Evolutionary conservation across 2,888 invertebrate species (phyloP).

Genomic region (Odontomyia ornata): DNA sequence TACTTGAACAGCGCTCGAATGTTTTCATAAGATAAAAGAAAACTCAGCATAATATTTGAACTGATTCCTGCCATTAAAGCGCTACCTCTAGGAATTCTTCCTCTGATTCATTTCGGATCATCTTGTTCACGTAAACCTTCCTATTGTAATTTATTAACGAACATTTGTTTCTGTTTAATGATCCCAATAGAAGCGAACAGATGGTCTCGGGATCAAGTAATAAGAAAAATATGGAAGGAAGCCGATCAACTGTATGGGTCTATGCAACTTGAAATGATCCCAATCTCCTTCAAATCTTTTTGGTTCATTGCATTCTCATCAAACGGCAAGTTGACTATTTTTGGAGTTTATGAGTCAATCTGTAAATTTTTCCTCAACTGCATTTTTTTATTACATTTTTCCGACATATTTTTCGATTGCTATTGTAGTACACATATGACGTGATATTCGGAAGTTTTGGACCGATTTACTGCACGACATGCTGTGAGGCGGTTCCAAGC

Average conservation of each 20-base stretch:
- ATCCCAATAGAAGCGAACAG: slow-evolving; percentile 30
- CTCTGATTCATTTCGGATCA: not conserved
- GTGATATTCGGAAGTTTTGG: too few species aligned
- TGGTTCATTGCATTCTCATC: slow-evolving; percentile 20
- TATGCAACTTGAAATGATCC: not conserved
- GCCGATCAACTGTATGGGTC: not conserved
- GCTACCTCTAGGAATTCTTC: not conserved
- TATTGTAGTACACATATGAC: too few species aligned
- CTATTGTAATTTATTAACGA: slow-evolving; percentile 4
- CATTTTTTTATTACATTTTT: too few species aligned
- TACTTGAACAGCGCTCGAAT: not conserved
- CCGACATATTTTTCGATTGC: too few species aligned
- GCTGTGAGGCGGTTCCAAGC: too few species aligned
- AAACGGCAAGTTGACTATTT: slow-evolving; percentile 26
- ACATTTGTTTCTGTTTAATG: slow-evolving; percentile 39
- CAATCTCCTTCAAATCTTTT: slow-evolving; percentile 24
- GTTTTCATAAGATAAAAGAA: slow-evolving; percentile 3
- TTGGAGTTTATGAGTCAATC: slow-evolving; percentile 34
- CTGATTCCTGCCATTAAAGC: not conserved
- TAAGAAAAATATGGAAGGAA: not conserved
- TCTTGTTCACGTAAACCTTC: not conserved
- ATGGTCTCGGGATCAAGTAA: slow-evolving; percentile 4
- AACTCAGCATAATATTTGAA: not conserved
- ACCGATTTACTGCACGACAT: too few species aligned
- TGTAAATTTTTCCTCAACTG: not conserved